Evolutionary conservation across 2,113 vertebrate genomes (phyloP), one percentile per base, ranked within the genome.

Genomic region (Xiphorhynchus elegans): DNA sequence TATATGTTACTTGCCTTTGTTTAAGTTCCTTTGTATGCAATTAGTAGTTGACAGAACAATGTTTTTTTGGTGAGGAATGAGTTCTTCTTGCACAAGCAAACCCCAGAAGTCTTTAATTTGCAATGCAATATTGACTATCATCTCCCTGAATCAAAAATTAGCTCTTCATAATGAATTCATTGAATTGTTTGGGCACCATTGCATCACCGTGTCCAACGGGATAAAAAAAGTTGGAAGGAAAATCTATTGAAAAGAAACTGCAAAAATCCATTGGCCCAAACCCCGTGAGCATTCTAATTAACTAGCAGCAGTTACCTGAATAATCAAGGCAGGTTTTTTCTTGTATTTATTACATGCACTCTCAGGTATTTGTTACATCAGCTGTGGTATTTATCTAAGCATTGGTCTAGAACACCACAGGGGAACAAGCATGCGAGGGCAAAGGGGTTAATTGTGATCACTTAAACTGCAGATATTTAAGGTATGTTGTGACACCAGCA

Each of bases 331-430:
- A 95, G 77, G 93, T 95, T 93, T 85, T 85, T 95, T 93, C 93
- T 95, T 95, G 93, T 64, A 70, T 90, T 93, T 90, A 76, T 95
- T 93, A 93, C 93, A 33, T 46, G n/a, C 4, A 1, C 83, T 92
- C 90, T 82, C 83, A 93, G 88, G 84, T 87, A 95, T 96, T 96
- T 95, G 70, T 94, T 91, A 55, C 77, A 74, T 94, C 91, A 96
- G 29, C 35, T 69, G 69, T 69, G 55, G 42, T 84, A 81, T 87
- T 87, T 75, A 89, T 87, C 91, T 81, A 49, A 87, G 62, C 46
- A 44, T 67, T 21, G 37, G 7, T 77, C 86, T 58, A 75, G 56
- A 82, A n/a, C 35, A 70, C 15, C 26, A 29, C 26, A 46, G 4
- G 60, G 55, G 29, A 59, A 59, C 7, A 59, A 2, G 5, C 29